Base-by-base conservation (phyloP, 2,888 invertebrate species). In the Phaedon cochleariae region DNA sequence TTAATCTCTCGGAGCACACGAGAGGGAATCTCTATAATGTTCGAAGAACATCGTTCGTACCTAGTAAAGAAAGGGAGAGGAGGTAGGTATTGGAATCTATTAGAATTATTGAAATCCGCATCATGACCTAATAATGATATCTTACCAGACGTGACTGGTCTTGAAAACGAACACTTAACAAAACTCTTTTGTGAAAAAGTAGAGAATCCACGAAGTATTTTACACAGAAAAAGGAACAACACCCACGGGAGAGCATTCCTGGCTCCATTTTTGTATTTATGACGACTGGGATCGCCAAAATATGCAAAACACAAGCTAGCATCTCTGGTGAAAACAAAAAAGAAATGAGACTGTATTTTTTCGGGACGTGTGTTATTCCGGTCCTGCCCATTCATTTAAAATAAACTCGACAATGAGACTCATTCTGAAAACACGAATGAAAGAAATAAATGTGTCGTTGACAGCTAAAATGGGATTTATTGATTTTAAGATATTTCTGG, bases 261-360 rank as follows among this genome's bases (percentile, higher is more conserved):
- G 60, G 60, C 60, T 52, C 59, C 59, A 52, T 37, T 59, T 51
- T 59, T 52, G 49, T 59, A 59, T 59, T 59, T 59, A 48, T 49
- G 31, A 21, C 41, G 31, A 17, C 41, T 51, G 7, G 15, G 37
- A 41, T 18, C 53, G 60, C 60, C 60, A 53, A 26, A 26, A 57
- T 45, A 57, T 46, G 26, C 57, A 45, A 45, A 55, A 55, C 17
- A 34, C 10, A 34, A 45, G 52, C 12, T 21, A 18, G 17, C 17
- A 54, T 48, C 54, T 34, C 31, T 60, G 60, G 60, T 61, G 48
- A 58, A 54, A 62, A 59, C 62, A 62, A 66, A 66, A 62, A 66
- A 55, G 15, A n/a, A n/a, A n/a, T n/a, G n/a, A n/a, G n/a, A n/a
- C n/a, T n/a, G n/a, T n/a, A n/a, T n/a, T 22, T 51, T 22, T n/a